Conservation (phyloP, 2,113 vertebrate species). For the Lates calcarifer region DNA sequence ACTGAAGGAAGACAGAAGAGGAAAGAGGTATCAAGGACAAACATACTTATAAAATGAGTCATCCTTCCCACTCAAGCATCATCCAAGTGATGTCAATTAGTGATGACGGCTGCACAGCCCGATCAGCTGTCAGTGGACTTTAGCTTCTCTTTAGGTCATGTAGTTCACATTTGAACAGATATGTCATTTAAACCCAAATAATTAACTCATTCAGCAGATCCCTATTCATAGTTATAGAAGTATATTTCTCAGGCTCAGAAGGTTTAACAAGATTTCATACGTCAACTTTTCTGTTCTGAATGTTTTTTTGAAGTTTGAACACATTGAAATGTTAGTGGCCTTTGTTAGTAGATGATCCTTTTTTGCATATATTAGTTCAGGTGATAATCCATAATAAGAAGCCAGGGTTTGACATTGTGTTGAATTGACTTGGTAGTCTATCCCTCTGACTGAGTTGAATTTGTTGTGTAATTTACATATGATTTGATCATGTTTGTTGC, state of each 20-base stretch:
- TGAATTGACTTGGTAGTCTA: not conserved
- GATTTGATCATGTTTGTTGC: not conserved
- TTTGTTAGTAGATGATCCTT: not conserved
- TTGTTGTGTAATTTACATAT: not conserved
- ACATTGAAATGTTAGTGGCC: not conserved
- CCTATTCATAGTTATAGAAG: not conserved
- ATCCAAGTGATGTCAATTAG: not conserved
- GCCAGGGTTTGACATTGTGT: not conserved
- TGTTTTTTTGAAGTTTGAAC: not conserved
- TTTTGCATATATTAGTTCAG: not conserved
- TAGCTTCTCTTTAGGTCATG: not conserved
- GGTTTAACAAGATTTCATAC: not conserved
- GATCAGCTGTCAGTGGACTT: not conserved
- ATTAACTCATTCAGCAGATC: not conserved
- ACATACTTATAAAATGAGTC: slow-evolving; percentile 12
- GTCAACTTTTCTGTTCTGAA: not conserved
- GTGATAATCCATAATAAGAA: not conserved
- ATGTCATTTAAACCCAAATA: not conserved
- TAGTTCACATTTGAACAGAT: not conserved
- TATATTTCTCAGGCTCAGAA: not conserved
- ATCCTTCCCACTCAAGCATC: not conserved
- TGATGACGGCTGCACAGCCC: not conserved
- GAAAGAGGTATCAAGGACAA: not conserved
- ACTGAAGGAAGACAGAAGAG: not conserved
- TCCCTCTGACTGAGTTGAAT: not conserved